Conservation (phyloP, 2,797 vertebrate genomes). For the Aratinga solstitialis region DNA sequence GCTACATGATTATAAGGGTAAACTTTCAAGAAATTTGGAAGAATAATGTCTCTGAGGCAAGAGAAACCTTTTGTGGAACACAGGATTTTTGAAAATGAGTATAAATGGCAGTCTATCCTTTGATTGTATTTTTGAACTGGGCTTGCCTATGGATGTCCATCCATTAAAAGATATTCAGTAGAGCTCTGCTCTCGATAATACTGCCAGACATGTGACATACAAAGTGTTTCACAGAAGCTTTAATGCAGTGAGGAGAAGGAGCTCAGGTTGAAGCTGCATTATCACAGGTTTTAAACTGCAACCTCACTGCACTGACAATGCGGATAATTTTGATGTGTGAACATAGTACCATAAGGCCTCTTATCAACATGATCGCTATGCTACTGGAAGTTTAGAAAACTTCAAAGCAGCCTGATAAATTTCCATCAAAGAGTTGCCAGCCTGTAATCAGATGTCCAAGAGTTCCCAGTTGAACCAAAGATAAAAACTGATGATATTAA, state of each 20-base stretch:
- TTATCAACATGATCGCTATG: conserved; percentile 22
- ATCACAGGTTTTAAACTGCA: background rate
- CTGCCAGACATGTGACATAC: background rate
- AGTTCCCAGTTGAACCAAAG: conserved; percentile 25
- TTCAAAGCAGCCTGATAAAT: conserved; percentile 48
- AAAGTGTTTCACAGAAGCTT: background rate
- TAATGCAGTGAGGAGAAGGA: background rate
- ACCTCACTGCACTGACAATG: background rate
- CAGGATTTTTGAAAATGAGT: background rate
- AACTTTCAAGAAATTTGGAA: background rate
- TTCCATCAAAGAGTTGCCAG: conserved; percentile 40
- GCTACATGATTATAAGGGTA: background rate
- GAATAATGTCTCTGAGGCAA: background rate
- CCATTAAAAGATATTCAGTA: background rate
- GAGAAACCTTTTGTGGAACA: background rate
- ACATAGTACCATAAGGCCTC: background rate
- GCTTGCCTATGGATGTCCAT: background rate
- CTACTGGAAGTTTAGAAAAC: conserved; percentile 7
- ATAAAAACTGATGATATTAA: conserved; percentile 19
- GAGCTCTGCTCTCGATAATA: background rate
- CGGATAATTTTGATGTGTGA: conserved; percentile 23
- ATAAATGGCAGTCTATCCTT: background rate
- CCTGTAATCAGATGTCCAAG: conserved; percentile 24
- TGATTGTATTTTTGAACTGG: background rate
- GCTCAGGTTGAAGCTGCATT: background rate